phyloP scores from a whole-genome alignment of 2,113 vertebrate species.

The Sphaerodactylus townsendi region DNA sequence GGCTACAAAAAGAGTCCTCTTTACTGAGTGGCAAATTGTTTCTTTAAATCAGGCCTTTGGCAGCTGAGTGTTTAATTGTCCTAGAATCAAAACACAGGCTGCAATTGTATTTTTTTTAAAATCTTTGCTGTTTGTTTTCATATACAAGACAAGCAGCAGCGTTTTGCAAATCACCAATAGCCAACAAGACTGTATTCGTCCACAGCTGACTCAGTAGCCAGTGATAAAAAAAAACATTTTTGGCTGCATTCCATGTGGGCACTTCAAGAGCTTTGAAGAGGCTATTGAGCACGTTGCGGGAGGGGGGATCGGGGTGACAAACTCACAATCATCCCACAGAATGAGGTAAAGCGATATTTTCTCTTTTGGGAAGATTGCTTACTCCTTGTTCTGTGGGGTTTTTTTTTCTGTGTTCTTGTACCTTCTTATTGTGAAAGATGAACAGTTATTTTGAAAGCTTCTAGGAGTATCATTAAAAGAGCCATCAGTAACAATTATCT shows the following conservation, averaged over 20 bases:
- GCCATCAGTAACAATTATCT: constrained; percentile 32
- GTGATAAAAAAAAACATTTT: constrained; percentile 15
- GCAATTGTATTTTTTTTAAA: neutral
- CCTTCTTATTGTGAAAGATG: constrained; percentile 84
- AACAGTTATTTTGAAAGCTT: constrained; percentile 84
- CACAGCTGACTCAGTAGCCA: constrained; percentile 13
- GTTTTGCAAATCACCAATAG: neutral
- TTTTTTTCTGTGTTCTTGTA: constrained; percentile 73
- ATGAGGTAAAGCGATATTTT: constrained; percentile 70
- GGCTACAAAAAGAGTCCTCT: neutral
- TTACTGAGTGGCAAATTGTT: neutral
- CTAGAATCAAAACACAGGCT: neutral
- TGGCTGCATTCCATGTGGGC: neutral
- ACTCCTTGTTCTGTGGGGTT: constrained; percentile 65
- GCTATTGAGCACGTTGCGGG: neutral
- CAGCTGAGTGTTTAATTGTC: neutral
- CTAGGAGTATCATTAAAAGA: constrained; percentile 79
- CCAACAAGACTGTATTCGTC: neutral
- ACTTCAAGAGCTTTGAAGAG: constrained; percentile 37
- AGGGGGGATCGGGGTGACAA: neutral
- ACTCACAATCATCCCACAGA: constrained; percentile 53
- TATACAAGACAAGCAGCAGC: neutral
- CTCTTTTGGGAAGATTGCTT: constrained; percentile 70
- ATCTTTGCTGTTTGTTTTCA: neutral
- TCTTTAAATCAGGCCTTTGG: neutral